phyloP scores from a whole-genome alignment of 2,113 vertebrate species.

The Erpornis zantholeuca region DNA sequence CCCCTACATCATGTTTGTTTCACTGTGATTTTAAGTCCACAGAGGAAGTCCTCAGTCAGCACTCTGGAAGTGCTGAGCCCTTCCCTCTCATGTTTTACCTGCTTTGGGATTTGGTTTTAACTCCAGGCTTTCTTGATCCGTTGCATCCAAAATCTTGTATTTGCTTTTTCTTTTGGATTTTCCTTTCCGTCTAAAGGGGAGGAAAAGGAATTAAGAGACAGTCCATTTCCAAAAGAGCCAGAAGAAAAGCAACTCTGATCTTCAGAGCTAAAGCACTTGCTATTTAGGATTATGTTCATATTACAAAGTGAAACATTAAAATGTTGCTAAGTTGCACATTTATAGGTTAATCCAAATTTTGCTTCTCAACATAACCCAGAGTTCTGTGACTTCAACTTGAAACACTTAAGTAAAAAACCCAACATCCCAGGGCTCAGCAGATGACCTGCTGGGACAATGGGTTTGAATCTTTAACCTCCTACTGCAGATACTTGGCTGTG shows the following conservation, averaged over 20 bases:
- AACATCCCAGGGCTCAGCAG: neutral
- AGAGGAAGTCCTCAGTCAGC: neutral
- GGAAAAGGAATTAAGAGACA: neutral
- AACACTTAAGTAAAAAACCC: neutral
- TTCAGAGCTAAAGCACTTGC: neutral
- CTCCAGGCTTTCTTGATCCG: constrained; percentile 89
- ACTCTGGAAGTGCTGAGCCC: neutral
- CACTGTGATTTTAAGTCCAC: neutral
- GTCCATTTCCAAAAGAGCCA: neutral
- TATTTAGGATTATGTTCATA: neutral
- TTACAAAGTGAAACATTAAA: neutral
- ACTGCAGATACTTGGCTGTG: neutral
- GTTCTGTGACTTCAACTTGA: neutral
- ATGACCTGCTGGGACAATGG: neutral
- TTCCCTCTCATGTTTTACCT: constrained; percentile 71
- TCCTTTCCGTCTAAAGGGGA: constrained; percentile 81
- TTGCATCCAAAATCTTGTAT: constrained; percentile 93
- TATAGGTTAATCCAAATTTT: neutral
- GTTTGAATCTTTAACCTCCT: neutral
- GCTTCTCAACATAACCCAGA: neutral
- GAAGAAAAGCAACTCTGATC: neutral
- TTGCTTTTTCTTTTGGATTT: constrained; percentile 93
- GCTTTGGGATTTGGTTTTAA: constrained; percentile 84
- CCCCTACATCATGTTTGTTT: neutral
- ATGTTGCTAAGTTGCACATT: neutral